phyloP scores from a whole-genome alignment of 1,140 invertebrate species.

The Drosophila arizonae region DNA sequence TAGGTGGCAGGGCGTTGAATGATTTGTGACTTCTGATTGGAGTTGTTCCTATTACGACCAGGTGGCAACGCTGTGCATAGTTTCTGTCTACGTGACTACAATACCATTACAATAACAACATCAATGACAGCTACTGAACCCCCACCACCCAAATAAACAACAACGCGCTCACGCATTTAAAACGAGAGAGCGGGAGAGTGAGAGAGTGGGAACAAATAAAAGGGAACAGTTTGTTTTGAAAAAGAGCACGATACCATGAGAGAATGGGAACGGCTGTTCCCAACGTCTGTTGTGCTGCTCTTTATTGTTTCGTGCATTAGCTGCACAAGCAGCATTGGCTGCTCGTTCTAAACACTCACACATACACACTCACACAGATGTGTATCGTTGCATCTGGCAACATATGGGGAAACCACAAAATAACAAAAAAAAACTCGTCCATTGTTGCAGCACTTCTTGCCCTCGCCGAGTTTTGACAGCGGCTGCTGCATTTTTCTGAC shows the following conservation, averaged over 20 bases:
- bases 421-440: constrained; percentile 50
- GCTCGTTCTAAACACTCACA: constrained; percentile 31
- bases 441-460: constrained; percentile 67
- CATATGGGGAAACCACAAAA: constrained; percentile 64
- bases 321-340: constrained; percentile 56
- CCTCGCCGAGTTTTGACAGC: constrained; percentile 51
- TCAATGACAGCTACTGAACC: constrained; percentile 26
- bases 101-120: constrained; percentile 47
- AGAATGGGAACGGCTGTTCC: constrained; percentile 42
- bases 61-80: constrained; percentile 65
- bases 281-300: constrained; percentile 43
- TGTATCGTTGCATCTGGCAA: constrained; percentile 57
- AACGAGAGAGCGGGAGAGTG: constrained; percentile 22
- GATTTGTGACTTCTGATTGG: constrained; percentile 53
- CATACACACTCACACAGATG: constrained; percentile 28
- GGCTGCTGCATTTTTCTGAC: constrained; percentile 42
- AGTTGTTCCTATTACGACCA: constrained; percentile 20
- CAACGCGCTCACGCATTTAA: constrained; percentile 39
- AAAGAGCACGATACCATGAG: constrained; percentile 2
- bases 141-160: constrained; percentile 65
- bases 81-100: constrained; percentile 74
- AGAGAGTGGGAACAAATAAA: constrained; percentile 19
- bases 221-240: constrained; percentile 27
- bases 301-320: constrained; percentile 63
- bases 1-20: constrained; percentile 2